Percentiles rank a stretch among this genome's conserved stretches.
Conservation (phyloP, 2,113 vertebrate genomes). For the Macrotis lagotis region DNA sequence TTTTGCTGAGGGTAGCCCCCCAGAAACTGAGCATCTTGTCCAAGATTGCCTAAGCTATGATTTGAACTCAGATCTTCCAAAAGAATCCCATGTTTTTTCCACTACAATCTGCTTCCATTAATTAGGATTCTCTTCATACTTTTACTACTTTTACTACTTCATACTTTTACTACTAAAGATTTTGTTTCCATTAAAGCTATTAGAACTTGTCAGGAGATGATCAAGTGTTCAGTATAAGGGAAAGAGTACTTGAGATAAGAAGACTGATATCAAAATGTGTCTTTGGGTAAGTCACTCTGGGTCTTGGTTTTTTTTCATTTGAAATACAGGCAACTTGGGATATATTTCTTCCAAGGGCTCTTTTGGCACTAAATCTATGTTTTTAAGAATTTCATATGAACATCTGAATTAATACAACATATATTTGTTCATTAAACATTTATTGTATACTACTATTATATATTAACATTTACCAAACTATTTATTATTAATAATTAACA, state of each 20-base stretch:
- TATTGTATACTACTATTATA: not conserved
- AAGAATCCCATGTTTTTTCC: no score
- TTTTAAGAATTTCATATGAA: not conserved
- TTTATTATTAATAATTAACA: not conserved
- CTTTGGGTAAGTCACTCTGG: not conserved
- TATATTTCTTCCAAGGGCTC: not conserved
- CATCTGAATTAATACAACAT: not conserved
- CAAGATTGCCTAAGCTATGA: no score
- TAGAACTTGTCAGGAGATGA: no score
- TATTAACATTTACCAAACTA: not conserved
- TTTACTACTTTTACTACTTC: conserved; percentile 32
- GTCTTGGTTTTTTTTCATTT: not conserved
- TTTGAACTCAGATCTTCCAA: no score
- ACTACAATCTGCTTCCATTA: not conserved
- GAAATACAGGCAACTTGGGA: not conserved
- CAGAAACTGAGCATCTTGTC: no score
- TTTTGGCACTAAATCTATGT: not conserved
- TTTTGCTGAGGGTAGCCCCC: no score
- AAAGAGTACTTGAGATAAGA: no score
- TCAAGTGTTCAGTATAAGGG: no score
- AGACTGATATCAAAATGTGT: not conserved
- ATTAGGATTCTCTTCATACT: not conserved
- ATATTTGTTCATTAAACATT: not conserved
- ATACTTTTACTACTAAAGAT: conserved; percentile 17
- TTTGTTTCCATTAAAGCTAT: no score